phyloP scores from a whole-genome alignment of 2,888 invertebrate species.

The Nemoura dubitans region DNA sequence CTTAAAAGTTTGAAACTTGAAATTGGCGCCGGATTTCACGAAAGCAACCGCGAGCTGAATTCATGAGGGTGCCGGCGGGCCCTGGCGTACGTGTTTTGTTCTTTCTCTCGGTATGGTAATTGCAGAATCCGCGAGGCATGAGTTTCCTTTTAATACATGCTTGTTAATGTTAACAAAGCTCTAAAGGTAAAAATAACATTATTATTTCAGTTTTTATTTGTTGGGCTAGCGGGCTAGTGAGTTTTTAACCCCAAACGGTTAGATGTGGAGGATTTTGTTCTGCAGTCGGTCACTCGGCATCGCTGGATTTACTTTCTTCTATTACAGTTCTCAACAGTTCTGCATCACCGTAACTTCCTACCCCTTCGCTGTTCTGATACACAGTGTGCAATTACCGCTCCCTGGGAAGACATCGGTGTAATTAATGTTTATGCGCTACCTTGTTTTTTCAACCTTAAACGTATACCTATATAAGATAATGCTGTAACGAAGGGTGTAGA shows the following conservation, averaged over 20 bases:
- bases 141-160: no score
- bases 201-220: no score
- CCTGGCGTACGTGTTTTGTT: neutral
- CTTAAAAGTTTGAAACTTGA: neutral
- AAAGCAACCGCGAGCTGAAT: neutral
- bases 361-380: neutral
- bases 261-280: no score
- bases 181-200: no score
- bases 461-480: slow-evolving; percentile 12
- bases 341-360: neutral
- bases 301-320: neutral
- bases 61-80: neutral
- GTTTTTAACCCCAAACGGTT: no score
- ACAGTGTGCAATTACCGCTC: neutral
- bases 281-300: neutral
- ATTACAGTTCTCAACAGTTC: neutral
- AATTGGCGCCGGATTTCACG: neutral
- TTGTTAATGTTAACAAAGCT: no score
- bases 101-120: neutral
- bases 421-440: neutral
- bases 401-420: neutral
- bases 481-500: neutral
- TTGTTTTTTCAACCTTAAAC: neutral
- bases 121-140: no score
- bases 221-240: no score